Conservation (phyloP, 2,888 invertebrate species). For the Drosophila anomelani region DNA sequence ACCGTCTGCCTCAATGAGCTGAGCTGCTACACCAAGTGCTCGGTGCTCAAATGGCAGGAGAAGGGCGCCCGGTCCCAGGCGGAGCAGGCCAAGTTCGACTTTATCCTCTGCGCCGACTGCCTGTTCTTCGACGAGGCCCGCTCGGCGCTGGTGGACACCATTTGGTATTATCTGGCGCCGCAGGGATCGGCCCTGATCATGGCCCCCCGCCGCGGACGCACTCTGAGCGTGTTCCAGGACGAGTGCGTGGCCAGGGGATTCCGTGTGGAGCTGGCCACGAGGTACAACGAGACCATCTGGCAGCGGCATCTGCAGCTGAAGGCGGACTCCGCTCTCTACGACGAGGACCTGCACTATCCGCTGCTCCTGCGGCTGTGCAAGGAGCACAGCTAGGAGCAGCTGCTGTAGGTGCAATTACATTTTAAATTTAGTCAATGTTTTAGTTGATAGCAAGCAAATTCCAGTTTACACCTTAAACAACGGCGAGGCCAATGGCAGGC, state of each 20-base stretch:
- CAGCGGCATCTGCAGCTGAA: conserved; percentile 88
- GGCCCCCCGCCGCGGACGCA: conserved; percentile 90
- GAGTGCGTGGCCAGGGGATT: conserved; percentile 87
- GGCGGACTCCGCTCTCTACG: conserved; percentile 86
- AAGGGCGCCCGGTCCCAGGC: conserved; percentile 69
- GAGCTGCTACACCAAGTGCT: conserved; percentile 86
- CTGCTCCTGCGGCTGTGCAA: conserved; percentile 87
- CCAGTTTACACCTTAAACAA: conserved; percentile 74
- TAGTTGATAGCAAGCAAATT: conserved; percentile 77
- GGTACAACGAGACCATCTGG: conserved; percentile 89
- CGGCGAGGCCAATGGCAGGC: conserved; percentile 27
- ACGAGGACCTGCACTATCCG: conserved; percentile 90
- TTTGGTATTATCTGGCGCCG: conserved; percentile 87
- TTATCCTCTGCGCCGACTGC: conserved; percentile 92
- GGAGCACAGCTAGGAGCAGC: conserved; percentile 60
- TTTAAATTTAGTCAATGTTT: conserved; percentile 65
- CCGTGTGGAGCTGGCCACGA: conserved; percentile 86
- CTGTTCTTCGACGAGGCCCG: conserved; percentile 91
- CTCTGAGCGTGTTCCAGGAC: conserved; percentile 89
- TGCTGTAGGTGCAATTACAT: conserved; percentile 56
- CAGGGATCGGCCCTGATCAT: conserved; percentile 89
- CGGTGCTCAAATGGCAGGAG: conserved; percentile 87
- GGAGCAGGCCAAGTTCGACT: conserved; percentile 87
- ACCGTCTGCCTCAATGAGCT: conserved; percentile 89
- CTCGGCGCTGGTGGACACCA: conserved; percentile 88